Evolutionary conservation across 2,888 invertebrate genomes (phyloP).

Genomic region (Panorpa germanica): DNA sequence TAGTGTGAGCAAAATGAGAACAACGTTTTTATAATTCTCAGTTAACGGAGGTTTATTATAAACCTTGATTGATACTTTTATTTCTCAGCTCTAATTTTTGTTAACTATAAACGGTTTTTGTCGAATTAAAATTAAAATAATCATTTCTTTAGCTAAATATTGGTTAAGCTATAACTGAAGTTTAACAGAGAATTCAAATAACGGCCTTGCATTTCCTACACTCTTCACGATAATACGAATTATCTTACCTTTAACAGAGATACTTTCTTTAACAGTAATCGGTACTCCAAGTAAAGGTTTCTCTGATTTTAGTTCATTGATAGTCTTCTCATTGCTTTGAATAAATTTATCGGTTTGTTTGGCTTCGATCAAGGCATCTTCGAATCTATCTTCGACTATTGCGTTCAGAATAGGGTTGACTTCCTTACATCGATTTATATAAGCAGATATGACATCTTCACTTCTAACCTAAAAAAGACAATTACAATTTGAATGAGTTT

Average conservation of each 20-base stretch:
- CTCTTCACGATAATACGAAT: not conserved
- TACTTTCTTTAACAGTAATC: conserved; percentile 68
- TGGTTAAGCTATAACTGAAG: not conserved
- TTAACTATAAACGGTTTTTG: not conserved
- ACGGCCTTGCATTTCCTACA: not conserved
- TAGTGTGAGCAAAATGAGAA: no score
- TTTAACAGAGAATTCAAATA: not conserved
- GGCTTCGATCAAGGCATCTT: conserved; percentile 57
- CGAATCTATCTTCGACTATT: conserved; percentile 59
- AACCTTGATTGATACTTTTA: no score
- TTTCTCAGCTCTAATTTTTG: no score
- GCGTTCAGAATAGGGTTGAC: conserved; percentile 66
- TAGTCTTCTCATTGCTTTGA: conserved; percentile 29
- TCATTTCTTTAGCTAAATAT: not conserved
- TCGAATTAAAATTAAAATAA: not conserved
- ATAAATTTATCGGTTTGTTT: conserved; percentile 49
- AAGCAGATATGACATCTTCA: conserved; percentile 48
- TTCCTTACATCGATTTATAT: conserved; percentile 54
- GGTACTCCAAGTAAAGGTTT: conserved; percentile 71
- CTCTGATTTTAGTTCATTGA: conserved; percentile 41
- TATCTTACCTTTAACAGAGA: conserved; percentile 47
- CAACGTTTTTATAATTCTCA: no score
- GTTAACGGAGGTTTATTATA: no score
- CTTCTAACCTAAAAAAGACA: conserved; percentile 48
- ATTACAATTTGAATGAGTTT: no score